These are phyloP conservation scores for Galeopsomyia nigrocyanea DNA, from an alignment of 2,888 invertebrate species.

Conservation along the genomic window DNA sequence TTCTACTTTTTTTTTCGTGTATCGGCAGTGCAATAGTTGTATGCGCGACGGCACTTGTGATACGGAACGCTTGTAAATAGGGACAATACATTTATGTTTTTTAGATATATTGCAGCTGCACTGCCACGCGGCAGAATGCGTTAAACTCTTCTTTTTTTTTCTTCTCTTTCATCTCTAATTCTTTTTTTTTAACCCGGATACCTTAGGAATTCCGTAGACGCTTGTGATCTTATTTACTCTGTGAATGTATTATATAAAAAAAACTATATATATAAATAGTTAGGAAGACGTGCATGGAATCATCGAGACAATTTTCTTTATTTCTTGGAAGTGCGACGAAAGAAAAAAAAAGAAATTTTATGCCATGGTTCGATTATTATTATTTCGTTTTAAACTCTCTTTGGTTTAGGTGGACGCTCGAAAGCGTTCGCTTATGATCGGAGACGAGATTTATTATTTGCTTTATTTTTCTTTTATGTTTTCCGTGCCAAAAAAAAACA, in stretches of 20 bases:
- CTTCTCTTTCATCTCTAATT: conserved; percentile 42
- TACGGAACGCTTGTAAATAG: conserved; percentile 47
- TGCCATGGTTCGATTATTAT: conserved; percentile 56
- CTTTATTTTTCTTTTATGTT: not conserved
- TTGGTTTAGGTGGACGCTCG: conserved; percentile 31
- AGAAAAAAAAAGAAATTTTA: conserved; percentile 58
- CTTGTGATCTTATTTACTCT: conserved; percentile 67
- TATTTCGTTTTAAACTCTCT: conserved; percentile 27
- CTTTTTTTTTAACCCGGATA: conserved; percentile 61
- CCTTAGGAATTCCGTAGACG: conserved; percentile 59
- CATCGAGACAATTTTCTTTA: conserved; percentile 51
- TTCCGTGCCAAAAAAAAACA: conserved; percentile 34
- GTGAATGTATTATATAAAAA: conserved; percentile 52
- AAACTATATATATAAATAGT: conserved; percentile 50
- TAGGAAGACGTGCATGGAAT: conserved; percentile 60
- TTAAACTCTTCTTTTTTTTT: conserved; percentile 47
- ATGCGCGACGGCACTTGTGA: conserved; percentile 39
- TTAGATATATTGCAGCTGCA: conserved; percentile 44
- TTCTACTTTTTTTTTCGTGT: conserved; percentile 8
- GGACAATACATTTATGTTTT: conserved; percentile 30
- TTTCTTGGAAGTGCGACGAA: conserved; percentile 56
- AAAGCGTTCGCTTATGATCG: conserved; percentile 37
- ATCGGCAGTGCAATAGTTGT: conserved; percentile 29
- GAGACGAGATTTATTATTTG: conserved; percentile 47
- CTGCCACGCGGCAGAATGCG: conserved; percentile 57